Evolutionary conservation across 2,888 invertebrate species (phyloP).

Genomic region (Lasioglossum zephyrum): DNA sequence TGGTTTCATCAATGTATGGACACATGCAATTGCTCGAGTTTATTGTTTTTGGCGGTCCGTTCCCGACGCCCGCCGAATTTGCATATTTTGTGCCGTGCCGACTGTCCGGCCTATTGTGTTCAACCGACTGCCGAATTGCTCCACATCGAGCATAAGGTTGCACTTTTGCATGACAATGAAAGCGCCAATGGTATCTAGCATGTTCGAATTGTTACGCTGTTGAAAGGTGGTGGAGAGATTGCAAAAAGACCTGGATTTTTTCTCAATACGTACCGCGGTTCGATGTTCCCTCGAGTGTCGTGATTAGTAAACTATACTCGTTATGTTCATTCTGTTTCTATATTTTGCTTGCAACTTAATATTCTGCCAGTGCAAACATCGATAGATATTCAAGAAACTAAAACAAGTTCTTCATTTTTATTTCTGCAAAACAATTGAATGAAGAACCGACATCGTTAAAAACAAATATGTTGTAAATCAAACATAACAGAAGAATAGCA

Average conservation of each 20-base stretch:
- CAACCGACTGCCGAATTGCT: slow-evolving; percentile 80
- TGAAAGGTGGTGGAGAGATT: slow-evolving; percentile 50
- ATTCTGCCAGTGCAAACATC: neutral
- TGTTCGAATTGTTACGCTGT: slow-evolving; percentile 71
- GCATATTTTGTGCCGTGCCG: slow-evolving; percentile 78
- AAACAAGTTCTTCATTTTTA: neutral
- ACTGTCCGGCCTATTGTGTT: slow-evolving; percentile 79
- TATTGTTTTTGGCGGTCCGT: slow-evolving; percentile 81
- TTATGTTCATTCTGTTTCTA: neutral
- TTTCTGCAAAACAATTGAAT: too few relatives aligned
- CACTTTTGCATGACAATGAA: slow-evolving; percentile 82
- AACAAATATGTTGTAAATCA: neutral
- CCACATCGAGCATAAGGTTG: slow-evolving; percentile 80
- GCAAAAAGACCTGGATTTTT: slow-evolving; percentile 17
- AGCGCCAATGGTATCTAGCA: slow-evolving; percentile 73
- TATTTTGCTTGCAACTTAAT: neutral
- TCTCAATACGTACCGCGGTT: neutral
- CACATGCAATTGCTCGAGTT: slow-evolving; percentile 81
- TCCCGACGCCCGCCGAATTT: slow-evolving; percentile 77
- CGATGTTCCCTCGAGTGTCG: neutral
- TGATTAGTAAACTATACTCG: neutral
- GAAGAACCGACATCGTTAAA: too few relatives aligned
- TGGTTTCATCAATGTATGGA: slow-evolving; percentile 81
- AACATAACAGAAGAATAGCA: neutral
- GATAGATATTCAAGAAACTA: neutral